phyloP scores from a whole-genome alignment of 2,888 invertebrate species.

The Pogonocherus hispidulus region DNA sequence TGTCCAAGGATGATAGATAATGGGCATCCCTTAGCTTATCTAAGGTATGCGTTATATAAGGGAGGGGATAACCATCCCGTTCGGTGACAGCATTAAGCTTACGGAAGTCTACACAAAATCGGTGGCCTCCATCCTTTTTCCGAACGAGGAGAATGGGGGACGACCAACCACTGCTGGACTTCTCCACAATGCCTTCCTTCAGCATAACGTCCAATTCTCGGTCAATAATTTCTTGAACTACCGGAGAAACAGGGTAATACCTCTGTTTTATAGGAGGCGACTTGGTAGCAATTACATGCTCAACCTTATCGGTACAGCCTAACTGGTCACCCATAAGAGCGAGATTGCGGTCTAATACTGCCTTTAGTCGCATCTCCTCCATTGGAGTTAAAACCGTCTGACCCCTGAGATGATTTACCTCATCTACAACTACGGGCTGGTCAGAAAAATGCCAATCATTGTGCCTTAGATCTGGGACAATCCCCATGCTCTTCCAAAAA shows the following conservation, averaged over 20 bases:
- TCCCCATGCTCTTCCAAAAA: constrained; percentile 23
- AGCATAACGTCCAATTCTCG: constrained; percentile 47
- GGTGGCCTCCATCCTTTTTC: constrained; percentile 54
- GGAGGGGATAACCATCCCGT: constrained; percentile 43
- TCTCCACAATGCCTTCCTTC: constrained; percentile 48
- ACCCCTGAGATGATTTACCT: constrained; percentile 9
- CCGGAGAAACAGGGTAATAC: constrained; percentile 37
- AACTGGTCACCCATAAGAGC: not conserved
- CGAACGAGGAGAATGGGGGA: constrained; percentile 47
- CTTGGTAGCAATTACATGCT: constrained; percentile 30
- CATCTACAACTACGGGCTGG: not conserved
- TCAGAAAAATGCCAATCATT: constrained; percentile 25
- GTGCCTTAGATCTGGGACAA: constrained; percentile 13
- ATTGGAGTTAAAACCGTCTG: constrained; percentile 1
- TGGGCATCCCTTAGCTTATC: constrained; percentile 37
- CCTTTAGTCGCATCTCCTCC: not conserved
- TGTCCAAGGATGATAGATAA: constrained; percentile 8
- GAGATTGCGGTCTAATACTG: constrained; percentile 1
- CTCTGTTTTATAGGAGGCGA: constrained; percentile 37
- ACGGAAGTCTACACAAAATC: constrained; percentile 50
- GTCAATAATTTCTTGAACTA: constrained; percentile 25
- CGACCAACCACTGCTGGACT: constrained; percentile 55
- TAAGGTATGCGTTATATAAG: constrained; percentile 35
- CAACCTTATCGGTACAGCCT: constrained; percentile 24
- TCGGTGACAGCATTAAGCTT: constrained; percentile 43